A percentile compares a stretch with the other conserved stretches of the same genome.
Conservation (phyloP, 2,797 vertebrate species). For the Cyclopterus lumpus region DNA sequence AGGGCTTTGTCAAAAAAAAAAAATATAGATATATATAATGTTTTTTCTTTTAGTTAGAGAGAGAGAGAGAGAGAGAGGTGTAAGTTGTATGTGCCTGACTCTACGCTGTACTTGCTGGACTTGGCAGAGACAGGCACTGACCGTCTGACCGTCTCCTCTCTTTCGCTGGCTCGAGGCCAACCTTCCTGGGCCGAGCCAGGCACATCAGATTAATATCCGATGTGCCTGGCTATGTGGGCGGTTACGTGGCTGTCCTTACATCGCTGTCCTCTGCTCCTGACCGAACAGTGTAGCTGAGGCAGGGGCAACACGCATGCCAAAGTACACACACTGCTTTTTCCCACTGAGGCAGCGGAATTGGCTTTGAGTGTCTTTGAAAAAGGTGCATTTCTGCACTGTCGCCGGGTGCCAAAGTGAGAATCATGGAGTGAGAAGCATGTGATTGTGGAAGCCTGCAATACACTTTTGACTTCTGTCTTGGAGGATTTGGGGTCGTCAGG, state of each 20-base stretch:
- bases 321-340: not conserved
- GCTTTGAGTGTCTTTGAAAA: not conserved
- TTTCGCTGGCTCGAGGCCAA: constrained; percentile 43
- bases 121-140: constrained; percentile 43
- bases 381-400: not conserved
- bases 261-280: constrained; percentile 54
- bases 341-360: not conserved
- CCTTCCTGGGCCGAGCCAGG: constrained; percentile 26
- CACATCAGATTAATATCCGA: constrained; percentile 58
- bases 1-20: not conserved
- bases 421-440: not conserved
- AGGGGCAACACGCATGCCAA: not conserved
- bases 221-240: too few relatives aligned
- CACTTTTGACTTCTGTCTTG: constrained; percentile 13
- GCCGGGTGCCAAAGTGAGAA: constrained; percentile 28
- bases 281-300: constrained; percentile 20
- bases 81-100: constrained; percentile 22
- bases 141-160: constrained; percentile 46
- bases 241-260: constrained; percentile 54
- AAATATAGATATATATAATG: too few relatives aligned
- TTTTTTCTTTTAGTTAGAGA: not conserved
- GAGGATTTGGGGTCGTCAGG: not conserved
- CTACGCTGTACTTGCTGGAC: constrained; percentile 42
- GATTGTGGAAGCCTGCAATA: constrained; percentile 13
- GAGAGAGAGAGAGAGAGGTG: not conserved